These are phyloP conservation scores for Cantharis rustica DNA, from an alignment of 2,888 invertebrate species.

Conservation along the genomic window DNA sequence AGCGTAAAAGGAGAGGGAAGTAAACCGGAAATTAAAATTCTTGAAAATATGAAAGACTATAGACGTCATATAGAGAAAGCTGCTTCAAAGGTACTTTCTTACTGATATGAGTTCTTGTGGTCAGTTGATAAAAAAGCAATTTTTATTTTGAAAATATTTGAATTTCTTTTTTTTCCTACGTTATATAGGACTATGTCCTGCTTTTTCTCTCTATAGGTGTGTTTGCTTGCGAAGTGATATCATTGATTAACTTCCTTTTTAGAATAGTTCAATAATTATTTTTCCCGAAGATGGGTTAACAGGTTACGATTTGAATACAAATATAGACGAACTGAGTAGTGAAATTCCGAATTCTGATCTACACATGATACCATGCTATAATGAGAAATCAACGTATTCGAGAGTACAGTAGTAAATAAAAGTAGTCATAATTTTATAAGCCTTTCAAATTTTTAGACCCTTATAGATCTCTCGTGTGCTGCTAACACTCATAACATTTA, in stretches of 20 bases:
- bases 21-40: conserved; percentile 9
- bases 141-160: no score
- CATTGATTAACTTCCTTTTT: neutral
- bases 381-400: neutral
- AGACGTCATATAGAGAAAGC: conserved; percentile 19
- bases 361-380: neutral
- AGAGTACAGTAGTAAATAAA: neutral
- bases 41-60: conserved; percentile 24
- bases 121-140: no score
- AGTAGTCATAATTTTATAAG: neutral
- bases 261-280: neutral
- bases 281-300: neutral
- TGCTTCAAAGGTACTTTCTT: neutral
- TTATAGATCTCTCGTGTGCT: neutral
- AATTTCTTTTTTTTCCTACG: no score
- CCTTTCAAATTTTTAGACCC: neutral
- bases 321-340: neutral
- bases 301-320: neutral
- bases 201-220: no score
- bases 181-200: no score
- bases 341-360: neutral
- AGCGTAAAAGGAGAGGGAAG: neutral
- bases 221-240: no score
- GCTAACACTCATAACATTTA: neutral
- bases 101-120: no score